A percentile compares a stretch with the other conserved stretches of the same genome.
Evolutionary conservation across 2,888 invertebrate genomes (phyloP).

Genomic region (Ernsta delagoae): DNA sequence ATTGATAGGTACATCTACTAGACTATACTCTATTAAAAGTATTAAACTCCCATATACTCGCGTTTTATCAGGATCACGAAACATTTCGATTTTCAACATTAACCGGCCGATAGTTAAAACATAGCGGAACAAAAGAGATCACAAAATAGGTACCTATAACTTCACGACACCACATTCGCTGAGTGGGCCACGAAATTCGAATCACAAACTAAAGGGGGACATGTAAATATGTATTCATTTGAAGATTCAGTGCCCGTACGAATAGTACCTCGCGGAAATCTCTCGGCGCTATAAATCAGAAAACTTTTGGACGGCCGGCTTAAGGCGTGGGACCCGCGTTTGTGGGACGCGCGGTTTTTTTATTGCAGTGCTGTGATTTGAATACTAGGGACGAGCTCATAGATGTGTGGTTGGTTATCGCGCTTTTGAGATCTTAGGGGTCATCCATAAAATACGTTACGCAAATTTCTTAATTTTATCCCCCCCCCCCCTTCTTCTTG

Average conservation of each 20-base stretch:
- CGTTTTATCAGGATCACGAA: too few relatives aligned
- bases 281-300: conserved; percentile 44
- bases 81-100: too few relatives aligned
- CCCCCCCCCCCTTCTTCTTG: too few relatives aligned
- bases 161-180: background rate
- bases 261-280: conserved; percentile 38
- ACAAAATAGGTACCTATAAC: background rate
- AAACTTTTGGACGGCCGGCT: conserved; percentile 41
- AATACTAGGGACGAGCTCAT: conserved; percentile 2
- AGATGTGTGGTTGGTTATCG: too few relatives aligned
- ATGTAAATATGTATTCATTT: conserved; percentile 32
- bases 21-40: too few relatives aligned
- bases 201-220: background rate
- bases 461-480: too few relatives aligned
- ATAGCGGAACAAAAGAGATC: too few relatives aligned
- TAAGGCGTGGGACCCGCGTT: conserved; percentile 29
- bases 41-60: too few relatives aligned
- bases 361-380: conserved; percentile 4
- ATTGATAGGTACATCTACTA: too few relatives aligned
- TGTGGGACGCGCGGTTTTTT: background rate
- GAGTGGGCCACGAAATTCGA: background rate
- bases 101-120: too few relatives aligned
- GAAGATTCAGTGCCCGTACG: conserved; percentile 27
- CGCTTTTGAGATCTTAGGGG: too few relatives aligned
- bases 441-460: too few relatives aligned